Percentiles rank a stretch among this genome's conserved stretches.
These are phyloP conservation scores for Tenualosa ilisha DNA, from an alignment of 2,797 vertebrate species.

Conservation along the genomic window DNA sequence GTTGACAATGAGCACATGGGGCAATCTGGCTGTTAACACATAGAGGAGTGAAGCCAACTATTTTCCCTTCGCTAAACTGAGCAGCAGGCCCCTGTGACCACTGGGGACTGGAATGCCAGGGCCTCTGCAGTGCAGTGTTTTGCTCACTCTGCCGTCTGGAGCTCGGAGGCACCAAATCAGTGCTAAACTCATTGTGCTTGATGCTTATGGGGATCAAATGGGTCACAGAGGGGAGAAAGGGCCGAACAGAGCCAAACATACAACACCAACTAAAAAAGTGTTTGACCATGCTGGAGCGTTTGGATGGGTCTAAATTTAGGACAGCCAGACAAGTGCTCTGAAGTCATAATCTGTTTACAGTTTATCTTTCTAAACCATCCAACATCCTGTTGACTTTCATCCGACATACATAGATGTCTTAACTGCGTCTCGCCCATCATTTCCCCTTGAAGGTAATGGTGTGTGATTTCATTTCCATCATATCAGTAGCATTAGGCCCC, in stretches of 20 bases:
- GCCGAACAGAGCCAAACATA: background rate
- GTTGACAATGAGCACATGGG: background rate
- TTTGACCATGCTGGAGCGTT: background rate
- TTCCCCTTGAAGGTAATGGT: background rate
- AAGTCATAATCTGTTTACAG: background rate
- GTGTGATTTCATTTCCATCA: background rate
- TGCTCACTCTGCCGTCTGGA: background rate
- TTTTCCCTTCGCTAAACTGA: background rate
- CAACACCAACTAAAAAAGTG: background rate
- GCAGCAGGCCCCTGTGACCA: background rate
- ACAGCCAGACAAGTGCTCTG: background rate
- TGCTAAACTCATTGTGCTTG: background rate
- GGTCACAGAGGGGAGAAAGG: background rate
- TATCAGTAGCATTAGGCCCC: background rate
- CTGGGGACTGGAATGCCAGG: background rate
- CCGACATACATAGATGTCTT: background rate
- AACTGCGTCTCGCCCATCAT: background rate
- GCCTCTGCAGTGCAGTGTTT: background rate
- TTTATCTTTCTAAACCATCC: conserved; percentile 7
- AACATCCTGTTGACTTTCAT: background rate
- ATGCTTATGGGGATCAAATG: background rate
- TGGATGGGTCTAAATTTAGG: conserved; percentile 7
- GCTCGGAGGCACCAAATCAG: background rate
- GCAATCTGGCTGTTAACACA: background rate
- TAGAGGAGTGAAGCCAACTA: background rate